Conservation (phyloP, 2,888 invertebrate species). For the Drosophila greeni region DNA sequence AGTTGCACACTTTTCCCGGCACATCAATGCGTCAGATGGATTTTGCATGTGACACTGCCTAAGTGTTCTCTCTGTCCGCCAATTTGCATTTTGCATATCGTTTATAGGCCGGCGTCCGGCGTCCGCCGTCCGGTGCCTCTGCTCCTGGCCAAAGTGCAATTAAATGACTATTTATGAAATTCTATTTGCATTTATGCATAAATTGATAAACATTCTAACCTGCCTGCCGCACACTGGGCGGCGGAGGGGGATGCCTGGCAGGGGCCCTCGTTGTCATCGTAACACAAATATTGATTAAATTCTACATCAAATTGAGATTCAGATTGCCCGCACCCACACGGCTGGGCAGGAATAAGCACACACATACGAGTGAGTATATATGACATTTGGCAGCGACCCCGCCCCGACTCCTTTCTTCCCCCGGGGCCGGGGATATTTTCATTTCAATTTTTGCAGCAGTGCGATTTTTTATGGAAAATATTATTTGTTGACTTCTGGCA, state of each 20-base stretch:
- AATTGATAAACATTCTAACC: conserved; percentile 61
- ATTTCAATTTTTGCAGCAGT: conserved; percentile 58
- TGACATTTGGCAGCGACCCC: conserved; percentile 16
- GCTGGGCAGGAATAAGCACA: conserved; percentile 8
- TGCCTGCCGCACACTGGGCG: conserved; percentile 15
- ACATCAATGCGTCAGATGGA: conserved; percentile 32
- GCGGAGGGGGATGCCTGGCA: conserved; percentile 14
- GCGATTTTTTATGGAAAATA: conserved; percentile 68
- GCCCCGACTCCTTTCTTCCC: background rate
- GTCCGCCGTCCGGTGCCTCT: conserved; percentile 2
- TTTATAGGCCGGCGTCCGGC: conserved; percentile 38
- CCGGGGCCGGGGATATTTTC: conserved; percentile 55
- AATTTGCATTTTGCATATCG: conserved; percentile 65
- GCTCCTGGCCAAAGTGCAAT: conserved; percentile 56
- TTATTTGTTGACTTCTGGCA: conserved; percentile 73
- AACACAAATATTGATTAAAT: conserved; percentile 63
- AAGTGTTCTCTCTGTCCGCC: conserved; percentile 23
- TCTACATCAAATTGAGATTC: conserved; percentile 64
- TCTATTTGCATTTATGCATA: conserved; percentile 71
- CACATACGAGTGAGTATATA: background rate
- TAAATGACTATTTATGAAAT: conserved; percentile 71
- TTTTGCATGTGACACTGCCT: conserved; percentile 47
- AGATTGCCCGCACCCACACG: conserved; percentile 24
- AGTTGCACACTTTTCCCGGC: conserved; percentile 22
- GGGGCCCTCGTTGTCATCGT: conserved; percentile 36